phyloP scores from a whole-genome alignment of 1,140 invertebrate species.

The Paralvinella palmiformis region DNA sequence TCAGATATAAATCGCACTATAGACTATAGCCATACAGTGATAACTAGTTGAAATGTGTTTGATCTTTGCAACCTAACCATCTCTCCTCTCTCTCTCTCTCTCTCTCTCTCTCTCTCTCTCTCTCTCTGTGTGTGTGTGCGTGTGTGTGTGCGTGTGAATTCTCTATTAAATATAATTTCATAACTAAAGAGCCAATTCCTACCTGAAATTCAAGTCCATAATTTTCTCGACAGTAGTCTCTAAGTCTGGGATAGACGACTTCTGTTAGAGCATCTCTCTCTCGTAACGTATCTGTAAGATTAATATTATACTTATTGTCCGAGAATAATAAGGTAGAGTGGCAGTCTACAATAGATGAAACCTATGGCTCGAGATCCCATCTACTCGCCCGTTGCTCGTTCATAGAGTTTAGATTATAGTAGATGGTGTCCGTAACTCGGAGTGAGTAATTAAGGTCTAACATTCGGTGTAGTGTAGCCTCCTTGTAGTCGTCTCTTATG shows the following conservation, averaged over 20 bases:
- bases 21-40: background rate
- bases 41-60: background rate
- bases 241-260: conserved; percentile 92
- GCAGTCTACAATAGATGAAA: too few species aligned
- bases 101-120: background rate
- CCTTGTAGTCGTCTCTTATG: too few species aligned
- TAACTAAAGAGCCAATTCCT: background rate
- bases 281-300: conserved; percentile 88
- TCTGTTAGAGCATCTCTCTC: conserved; percentile 97
- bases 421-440: too few species aligned
- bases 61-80: background rate
- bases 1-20: background rate
- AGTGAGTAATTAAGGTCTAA: too few species aligned
- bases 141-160: background rate
- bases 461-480: too few species aligned
- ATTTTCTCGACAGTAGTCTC: conserved; percentile 93
- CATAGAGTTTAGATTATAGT: too few species aligned
- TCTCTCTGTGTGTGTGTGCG: background rate
- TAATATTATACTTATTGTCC: too few species aligned
- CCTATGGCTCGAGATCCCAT: too few species aligned
- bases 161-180: background rate
- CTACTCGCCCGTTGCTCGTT: too few species aligned
- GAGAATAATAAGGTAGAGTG: too few species aligned
- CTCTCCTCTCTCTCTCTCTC: background rate
- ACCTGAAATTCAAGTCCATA: conserved; percentile 98